These are phyloP conservation scores for Phymorhynchus buccinoides DNA, from an alignment of 1,140 invertebrate species.

Conservation along the genomic window DNA sequence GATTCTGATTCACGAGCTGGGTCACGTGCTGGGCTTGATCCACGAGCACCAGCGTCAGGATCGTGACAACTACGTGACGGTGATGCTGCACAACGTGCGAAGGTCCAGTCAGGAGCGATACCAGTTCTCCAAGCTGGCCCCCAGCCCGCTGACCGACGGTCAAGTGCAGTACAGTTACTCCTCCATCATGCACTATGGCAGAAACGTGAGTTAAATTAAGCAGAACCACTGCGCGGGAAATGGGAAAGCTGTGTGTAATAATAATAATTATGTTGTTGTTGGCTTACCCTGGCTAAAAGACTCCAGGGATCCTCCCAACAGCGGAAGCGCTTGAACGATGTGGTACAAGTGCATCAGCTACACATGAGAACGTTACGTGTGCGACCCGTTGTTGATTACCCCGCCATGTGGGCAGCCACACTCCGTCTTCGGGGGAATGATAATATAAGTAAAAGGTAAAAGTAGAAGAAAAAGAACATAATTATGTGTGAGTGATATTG, in stretches of 20 bases:
- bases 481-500: no score
- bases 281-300: no score
- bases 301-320: no score
- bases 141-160: constrained; percentile 70
- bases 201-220: constrained; percentile 52
- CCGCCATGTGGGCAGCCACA: no score
- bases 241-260: not conserved
- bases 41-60: constrained; percentile 54
- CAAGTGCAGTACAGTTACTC: constrained; percentile 76
- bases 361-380: no score
- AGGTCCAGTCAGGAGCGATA: constrained; percentile 71
- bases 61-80: constrained; percentile 62
- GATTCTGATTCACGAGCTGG: constrained; percentile 51
- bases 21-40: constrained; percentile 51
- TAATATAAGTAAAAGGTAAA: no score
- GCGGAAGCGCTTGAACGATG: no score
- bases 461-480: no score
- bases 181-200: constrained; percentile 67
- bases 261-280: no score
- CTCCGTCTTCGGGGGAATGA: no score
- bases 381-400: no score
- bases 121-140: constrained; percentile 73
- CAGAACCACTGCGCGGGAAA: not conserved
- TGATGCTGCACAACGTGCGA: constrained; percentile 80
- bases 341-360: no score